phyloP scores from a whole-genome alignment of 1,140 invertebrate genomes.

The Lepidurus couesii region DNA sequence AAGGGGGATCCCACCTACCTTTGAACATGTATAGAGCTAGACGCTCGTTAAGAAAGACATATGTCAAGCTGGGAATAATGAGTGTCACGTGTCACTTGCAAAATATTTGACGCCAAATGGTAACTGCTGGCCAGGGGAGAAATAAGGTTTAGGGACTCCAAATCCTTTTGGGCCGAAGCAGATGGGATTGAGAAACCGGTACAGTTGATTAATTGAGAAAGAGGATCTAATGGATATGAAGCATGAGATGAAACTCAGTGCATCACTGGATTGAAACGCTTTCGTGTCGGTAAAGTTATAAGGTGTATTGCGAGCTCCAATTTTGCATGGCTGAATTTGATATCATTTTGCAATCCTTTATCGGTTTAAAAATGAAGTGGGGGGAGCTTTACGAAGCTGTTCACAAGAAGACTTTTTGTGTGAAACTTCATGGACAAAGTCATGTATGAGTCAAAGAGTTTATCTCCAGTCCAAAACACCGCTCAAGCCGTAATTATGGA shows the following conservation, averaged over 20 bases:
- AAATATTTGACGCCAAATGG: conserved; percentile 2
- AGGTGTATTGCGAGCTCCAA: background rate
- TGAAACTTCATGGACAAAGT: background rate
- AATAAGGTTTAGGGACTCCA: background rate
- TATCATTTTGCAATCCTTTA: conserved; percentile 10
- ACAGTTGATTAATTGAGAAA: background rate
- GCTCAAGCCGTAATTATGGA: conserved; percentile 6
- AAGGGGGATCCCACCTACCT: background rate
- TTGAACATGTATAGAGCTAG: background rate
- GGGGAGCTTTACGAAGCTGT: background rate
- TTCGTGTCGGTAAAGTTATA: background rate
- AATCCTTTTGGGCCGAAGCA: background rate
- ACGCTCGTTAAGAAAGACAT: conserved; percentile 2
- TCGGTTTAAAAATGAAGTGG: background rate
- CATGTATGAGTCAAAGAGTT: conserved; percentile 15
- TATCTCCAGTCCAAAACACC: conserved; percentile 18
- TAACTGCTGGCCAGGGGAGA: background rate
- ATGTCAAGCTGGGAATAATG: conserved; percentile 11
- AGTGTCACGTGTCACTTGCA: conserved; percentile 17
- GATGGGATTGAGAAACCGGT: background rate
- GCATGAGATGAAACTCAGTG: background rate
- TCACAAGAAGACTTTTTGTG: conserved; percentile 6
- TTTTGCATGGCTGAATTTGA: background rate
- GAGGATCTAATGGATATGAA: background rate
- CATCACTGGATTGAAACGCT: background rate